Percentiles rank a stretch among this genome's conserved stretches.
Conservation (phyloP, 2,888 invertebrate genomes). For the Pimpla rufipes region DNA sequence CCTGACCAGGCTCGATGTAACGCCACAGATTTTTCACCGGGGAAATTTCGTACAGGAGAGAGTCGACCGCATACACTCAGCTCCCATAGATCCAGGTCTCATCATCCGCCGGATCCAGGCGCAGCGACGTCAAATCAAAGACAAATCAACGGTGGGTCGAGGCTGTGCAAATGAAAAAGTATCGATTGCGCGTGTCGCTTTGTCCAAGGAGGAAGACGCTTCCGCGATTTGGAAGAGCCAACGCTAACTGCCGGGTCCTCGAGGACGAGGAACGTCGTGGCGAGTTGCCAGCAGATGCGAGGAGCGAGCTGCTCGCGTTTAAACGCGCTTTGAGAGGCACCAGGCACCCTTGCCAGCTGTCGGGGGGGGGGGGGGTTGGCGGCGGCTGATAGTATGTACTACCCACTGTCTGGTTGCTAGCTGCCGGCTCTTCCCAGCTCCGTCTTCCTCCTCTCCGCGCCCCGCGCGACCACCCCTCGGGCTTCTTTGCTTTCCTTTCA, state of each 20-base stretch:
- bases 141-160: slow-evolving; percentile 17
- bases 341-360: slow-evolving; percentile 64
- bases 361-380: slow-evolving; percentile 57
- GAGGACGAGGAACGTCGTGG: slow-evolving; percentile 62
- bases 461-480: neutral
- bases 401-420: slow-evolving; percentile 38
- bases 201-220: slow-evolving; percentile 25
- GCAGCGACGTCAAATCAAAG: neutral
- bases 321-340: slow-evolving; percentile 67
- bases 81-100: neutral
- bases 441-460: slow-evolving; percentile 36
- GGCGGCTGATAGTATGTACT: slow-evolving; percentile 41
- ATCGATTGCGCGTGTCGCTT: slow-evolving; percentile 39
- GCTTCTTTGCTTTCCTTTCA: slow-evolving; percentile 71
- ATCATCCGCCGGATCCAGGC: neutral
- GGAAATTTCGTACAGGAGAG: too few species aligned
- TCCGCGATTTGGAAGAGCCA: slow-evolving; percentile 51
- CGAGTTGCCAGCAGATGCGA: slow-evolving; percentile 71
- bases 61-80: neutral
- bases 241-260: slow-evolving; percentile 59
- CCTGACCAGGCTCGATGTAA: too few species aligned
- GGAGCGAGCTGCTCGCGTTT: slow-evolving; percentile 65
- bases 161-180: slow-evolving; percentile 11
- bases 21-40: too few species aligned
- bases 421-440: slow-evolving; percentile 52